Evolutionary conservation across 2,888 invertebrate genomes (phyloP).

Genomic region (Tupiocoris notatus): DNA sequence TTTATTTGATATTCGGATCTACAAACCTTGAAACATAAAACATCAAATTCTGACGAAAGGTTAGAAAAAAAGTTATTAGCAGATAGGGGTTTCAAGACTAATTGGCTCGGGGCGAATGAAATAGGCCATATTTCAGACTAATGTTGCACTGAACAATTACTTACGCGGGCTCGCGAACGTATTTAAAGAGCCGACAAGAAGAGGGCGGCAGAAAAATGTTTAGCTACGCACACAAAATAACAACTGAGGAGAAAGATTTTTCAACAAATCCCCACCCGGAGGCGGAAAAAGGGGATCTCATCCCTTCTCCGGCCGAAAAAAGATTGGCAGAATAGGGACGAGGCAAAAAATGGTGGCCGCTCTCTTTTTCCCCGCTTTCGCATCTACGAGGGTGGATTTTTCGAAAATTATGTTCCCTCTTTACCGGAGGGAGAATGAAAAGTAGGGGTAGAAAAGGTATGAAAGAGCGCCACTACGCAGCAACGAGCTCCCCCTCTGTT

Average conservation of each 20-base stretch:
- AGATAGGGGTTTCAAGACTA: too few relatives aligned
- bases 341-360: constrained; percentile 24
- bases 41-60: too few relatives aligned
- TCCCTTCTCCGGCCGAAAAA: constrained; percentile 2
- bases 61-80: too few relatives aligned
- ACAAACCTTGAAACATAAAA: too few relatives aligned
- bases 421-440: neutral
- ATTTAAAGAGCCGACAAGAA: too few relatives aligned
- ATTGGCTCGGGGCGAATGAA: too few relatives aligned
- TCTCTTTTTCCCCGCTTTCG: constrained; percentile 10
- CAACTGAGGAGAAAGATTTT: constrained; percentile 34
- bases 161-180: too few relatives aligned
- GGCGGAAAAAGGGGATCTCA: constrained; percentile 10
- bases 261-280: constrained; percentile 33
- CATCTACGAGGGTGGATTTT: constrained; percentile 27
- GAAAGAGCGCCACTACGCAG: constrained; percentile 20
- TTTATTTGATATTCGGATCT: too few relatives aligned
- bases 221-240: constrained; percentile 10
- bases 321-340: neutral
- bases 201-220: constrained; percentile 22
- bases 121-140: too few relatives aligned
- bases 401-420: constrained; percentile 1
- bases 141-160: too few relatives aligned
- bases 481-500: neutral
- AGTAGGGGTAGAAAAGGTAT: constrained; percentile 3